Evolutionary conservation across 2,797 vertebrate genomes (phyloP).

Genomic region (Columba guinea): DNA sequence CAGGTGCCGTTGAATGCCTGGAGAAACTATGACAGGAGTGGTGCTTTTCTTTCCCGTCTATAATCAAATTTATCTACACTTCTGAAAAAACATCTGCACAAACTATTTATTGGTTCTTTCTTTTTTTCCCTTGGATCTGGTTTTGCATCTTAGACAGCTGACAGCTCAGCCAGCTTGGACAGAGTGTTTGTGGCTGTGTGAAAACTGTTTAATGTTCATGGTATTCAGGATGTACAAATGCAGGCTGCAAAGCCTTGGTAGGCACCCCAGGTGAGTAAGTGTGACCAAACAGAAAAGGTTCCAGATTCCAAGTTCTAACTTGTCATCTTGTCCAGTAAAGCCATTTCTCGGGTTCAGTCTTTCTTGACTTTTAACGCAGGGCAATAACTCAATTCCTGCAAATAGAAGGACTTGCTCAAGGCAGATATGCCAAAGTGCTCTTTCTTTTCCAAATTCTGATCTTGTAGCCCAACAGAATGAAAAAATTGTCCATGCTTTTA

Average conservation of each 20-base stretch:
- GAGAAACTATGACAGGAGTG: slow-evolving; percentile 10
- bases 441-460: neutral
- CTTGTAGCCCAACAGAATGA: neutral
- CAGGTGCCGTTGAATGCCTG: slow-evolving; percentile 43
- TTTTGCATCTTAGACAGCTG: neutral
- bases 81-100: slow-evolving; percentile 2
- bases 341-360: neutral
- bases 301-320: neutral
- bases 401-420: neutral
- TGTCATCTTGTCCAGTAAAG: neutral
- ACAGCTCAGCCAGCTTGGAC: neutral
- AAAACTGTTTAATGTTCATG: neutral
- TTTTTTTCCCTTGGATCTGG: slow-evolving; percentile 3
- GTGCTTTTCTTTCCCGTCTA: slow-evolving; percentile 17
- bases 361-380: neutral
- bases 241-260: neutral
- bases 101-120: neutral
- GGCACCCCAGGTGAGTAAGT: neutral
- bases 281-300: neutral
- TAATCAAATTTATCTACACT: slow-evolving; percentile 38
- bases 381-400: neutral
- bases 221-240: neutral
- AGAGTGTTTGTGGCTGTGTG: neutral
- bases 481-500: neutral
- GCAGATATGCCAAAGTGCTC: neutral